Evolutionary conservation across 2,888 invertebrate species (phyloP), one percentile per base, ranked within the genome.

Genomic region (Branchipolynoe longqiensis): DNA sequence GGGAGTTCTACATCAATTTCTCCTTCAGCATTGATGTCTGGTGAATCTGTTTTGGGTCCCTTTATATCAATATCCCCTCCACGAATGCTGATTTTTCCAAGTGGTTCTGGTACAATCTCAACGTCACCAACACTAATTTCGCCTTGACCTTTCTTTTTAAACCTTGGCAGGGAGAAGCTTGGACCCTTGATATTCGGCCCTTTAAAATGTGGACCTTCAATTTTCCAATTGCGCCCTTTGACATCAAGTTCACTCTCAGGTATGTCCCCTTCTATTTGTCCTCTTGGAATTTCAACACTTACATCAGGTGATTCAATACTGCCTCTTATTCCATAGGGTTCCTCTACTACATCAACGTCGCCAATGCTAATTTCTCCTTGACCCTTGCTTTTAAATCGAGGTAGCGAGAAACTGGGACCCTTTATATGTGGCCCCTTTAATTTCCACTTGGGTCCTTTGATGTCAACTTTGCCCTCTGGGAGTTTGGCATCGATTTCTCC

Each of bases 321-420:
- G 28, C 28, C 18, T 41, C 48, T 78, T 8, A 41, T 48, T 12
- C 78, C 78, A 25, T 41, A 41, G 25, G 78, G 78, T 25, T 78
- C 78, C 18, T 78, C 48, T 48, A 78, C 78, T 25, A 78, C 25
- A 3, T 78, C 78, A 78, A 78, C 78, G 54, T 78, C 78, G 28
- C 78, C 78, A 78, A 78, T 48, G n/a, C 48, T 78, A 48, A 78
- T 18, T 25, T 78, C 78, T 78, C 78, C 78, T 48, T 78, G 41
- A 18, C 78, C 78, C 4, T 25, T 31, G n/a, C 48, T 78, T n/a
- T 14, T 31, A 12, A 18, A 78, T 48, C 31, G 41, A 18, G 78
- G 78, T 4, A 78, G 78, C n/a, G 78, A 78, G 78, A 78, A 78
- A 41, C 78, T 78, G 1, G 78, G 78, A 4, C 78, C 78, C 28